Conservation (phyloP, 1,140 invertebrate species). For the Mylabris phalerata region DNA sequence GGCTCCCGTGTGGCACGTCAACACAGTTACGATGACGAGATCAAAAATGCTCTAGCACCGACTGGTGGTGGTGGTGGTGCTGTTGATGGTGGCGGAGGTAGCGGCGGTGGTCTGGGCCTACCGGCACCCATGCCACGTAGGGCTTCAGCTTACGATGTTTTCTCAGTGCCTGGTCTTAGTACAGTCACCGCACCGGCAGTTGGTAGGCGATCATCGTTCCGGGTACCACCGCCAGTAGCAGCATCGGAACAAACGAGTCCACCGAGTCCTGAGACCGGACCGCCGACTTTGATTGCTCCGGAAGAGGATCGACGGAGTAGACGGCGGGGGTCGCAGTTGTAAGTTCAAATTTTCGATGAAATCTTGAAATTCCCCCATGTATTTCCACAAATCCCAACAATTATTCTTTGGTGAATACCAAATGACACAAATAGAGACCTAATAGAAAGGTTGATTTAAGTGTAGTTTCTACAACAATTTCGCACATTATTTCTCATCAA, state of each 20-base stretch:
- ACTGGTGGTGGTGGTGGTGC: conserved; percentile 40
- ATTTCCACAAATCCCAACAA: too few relatives aligned
- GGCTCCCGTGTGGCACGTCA: conserved; percentile 66
- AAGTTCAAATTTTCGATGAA: conserved; percentile 44
- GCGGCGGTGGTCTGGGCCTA: conserved; percentile 50
- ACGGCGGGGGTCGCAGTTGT: conserved; percentile 71
- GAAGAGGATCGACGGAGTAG: conserved; percentile 68
- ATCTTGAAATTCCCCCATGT: not conserved
- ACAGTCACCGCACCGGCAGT: conserved; percentile 36
- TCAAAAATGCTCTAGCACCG: conserved; percentile 43
- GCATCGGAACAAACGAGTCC: conserved; percentile 50
- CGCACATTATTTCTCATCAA: too few relatives aligned
- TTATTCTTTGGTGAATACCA: too few relatives aligned
- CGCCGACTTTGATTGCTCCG: conserved; percentile 45
- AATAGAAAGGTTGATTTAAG: too few relatives aligned
- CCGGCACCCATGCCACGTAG: conserved; percentile 62
- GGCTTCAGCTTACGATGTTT: conserved; percentile 75
- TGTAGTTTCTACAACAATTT: too few relatives aligned
- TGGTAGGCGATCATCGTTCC: conserved; percentile 62
- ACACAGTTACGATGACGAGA: conserved; percentile 74
- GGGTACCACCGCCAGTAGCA: conserved; percentile 46
- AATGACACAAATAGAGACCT: too few relatives aligned
- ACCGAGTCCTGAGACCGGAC: conserved; percentile 45
- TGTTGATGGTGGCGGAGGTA: conserved; percentile 21
- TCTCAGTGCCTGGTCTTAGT: conserved; percentile 45